These are phyloP conservation scores for Bellardia bayeri DNA, from an alignment of 2,888 invertebrate species.

Conservation along the genomic window DNA sequence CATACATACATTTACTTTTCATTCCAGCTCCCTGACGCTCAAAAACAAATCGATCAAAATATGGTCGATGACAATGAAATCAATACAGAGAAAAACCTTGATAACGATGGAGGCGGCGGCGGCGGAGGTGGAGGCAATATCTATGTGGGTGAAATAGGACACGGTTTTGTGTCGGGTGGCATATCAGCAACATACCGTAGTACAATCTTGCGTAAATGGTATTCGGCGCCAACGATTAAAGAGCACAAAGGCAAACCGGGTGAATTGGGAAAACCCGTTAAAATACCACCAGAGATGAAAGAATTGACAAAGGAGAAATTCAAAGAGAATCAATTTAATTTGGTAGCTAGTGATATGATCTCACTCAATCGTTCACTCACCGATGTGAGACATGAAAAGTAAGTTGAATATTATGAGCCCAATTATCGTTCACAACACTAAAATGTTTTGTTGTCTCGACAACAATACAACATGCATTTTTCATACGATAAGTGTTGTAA, in stretches of 20 bases:
- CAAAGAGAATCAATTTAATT: conserved; percentile 99
- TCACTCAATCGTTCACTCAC: conserved; percentile 97
- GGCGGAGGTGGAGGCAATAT: conserved; percentile 73
- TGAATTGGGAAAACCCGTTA: conserved; percentile 96
- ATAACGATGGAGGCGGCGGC: conserved; percentile 77
- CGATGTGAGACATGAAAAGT: conserved; percentile 97
- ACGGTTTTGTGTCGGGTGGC: conserved; percentile 80
- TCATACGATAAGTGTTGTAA: no score
- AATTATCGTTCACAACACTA: no score
- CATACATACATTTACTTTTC: neutral
- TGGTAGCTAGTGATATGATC: conserved; percentile 98
- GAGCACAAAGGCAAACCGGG: conserved; percentile 91
- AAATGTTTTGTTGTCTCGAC: no score
- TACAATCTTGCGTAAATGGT: conserved; percentile 88
- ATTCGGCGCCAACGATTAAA: conserved; percentile 88
- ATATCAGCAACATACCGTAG: conserved; percentile 84
- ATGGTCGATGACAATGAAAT: conserved; percentile 84
- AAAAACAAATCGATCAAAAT: conserved; percentile 82
- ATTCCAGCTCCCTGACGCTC: conserved; percentile 79
- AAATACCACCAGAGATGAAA: conserved; percentile 93
- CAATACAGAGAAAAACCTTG: conserved; percentile 83
- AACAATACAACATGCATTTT: no score
- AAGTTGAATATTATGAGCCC: conserved; percentile 82
- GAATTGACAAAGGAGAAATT: conserved; percentile 97
- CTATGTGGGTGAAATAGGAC: conserved; percentile 76